Evolutionary conservation across 2,888 invertebrate genomes (phyloP), one percentile per base, ranked within the genome.

Genomic region (Leptinotarsa tumamoca): DNA sequence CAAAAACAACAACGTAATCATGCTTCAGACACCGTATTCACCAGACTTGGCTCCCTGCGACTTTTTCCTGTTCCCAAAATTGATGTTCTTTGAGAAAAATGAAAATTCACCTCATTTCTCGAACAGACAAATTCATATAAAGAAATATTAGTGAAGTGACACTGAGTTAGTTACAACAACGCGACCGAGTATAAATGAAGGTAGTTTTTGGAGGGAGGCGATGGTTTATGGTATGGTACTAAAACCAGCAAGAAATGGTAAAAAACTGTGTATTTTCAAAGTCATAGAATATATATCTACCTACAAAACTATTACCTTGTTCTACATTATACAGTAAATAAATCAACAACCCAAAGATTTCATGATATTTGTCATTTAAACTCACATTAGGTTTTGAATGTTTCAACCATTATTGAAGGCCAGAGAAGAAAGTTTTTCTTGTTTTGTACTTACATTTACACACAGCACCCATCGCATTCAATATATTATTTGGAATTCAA

Each of bases 401-500:
- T 52, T 52, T 17, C n/a, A n/a, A 17, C 14, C 52, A n/a, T 52
- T 15, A 43, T 15, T 52, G 52, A n/a, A 7, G 52, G 17, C n/a
- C n/a, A n/a, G 23, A 10, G 4, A 15, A 21, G 15, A 23, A 4
- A 23, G 4, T 23, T 23, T 58, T 14, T 23, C 13, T 17, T 33
- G 33, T 63, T 33, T 63, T 63, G 33, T 63, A 63, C 63, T n/a
- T 63, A 27, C 18, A 63, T 63, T 63, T 63, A 63, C 63, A 63
- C 63, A 63, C 63, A 63, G 63, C 63, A 63, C 63, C 63, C 63
- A 43, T 63, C 63, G 43, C n/a, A 33, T 63, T 17, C 43, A 21
- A 63, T 63, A 43, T 33, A 33, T 33, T n/a, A 27, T 63, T 33
- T 43, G n/a, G 43, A 63, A 33, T 7, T 63, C 15, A 7, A 17